Conservation (phyloP, 2,113 vertebrate genomes). For the Neodon shergylaensis region DNA sequence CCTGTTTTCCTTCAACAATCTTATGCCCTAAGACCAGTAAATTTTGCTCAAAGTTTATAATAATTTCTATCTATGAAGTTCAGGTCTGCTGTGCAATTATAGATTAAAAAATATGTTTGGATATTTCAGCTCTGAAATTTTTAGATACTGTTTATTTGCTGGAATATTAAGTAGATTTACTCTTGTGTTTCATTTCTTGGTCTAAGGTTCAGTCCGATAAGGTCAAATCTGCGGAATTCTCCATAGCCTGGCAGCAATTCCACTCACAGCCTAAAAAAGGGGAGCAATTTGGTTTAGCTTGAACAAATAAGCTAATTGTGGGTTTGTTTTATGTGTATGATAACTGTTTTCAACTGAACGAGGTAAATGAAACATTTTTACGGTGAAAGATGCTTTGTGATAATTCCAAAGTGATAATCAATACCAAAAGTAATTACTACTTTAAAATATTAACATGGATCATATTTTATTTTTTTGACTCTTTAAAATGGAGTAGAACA, state of each 20-base stretch:
- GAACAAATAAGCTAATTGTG: constrained; percentile 58
- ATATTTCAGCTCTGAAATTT: not conserved
- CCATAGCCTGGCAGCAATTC: not conserved
- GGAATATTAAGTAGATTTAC: constrained; percentile 18
- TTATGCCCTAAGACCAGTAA: not conserved
- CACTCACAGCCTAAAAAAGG: not conserved
- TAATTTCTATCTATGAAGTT: not conserved
- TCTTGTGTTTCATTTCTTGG: not conserved
- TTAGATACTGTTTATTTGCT: constrained; percentile 20
- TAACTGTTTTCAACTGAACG: constrained; percentile 29
- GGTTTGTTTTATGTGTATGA: constrained; percentile 5
- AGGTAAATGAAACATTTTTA: not conserved
- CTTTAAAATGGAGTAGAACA: constrained; percentile 67
- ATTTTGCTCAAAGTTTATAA: constrained; percentile 22
- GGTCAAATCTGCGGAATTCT: not conserved
- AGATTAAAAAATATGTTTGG: not conserved
- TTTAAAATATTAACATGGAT: constrained; percentile 69
- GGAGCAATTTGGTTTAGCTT: not conserved
- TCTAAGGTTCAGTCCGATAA: constrained; percentile 16
- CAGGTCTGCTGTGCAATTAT: not conserved
- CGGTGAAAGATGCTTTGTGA: not conserved
- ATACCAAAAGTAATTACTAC: not conserved
- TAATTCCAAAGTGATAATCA: constrained; percentile 3
- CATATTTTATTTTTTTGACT: constrained; percentile 65
- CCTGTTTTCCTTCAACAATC: constrained; percentile 2